Base-by-base conservation (phyloP, 2,888 invertebrate species). In the Aethes cnicana region DNA sequence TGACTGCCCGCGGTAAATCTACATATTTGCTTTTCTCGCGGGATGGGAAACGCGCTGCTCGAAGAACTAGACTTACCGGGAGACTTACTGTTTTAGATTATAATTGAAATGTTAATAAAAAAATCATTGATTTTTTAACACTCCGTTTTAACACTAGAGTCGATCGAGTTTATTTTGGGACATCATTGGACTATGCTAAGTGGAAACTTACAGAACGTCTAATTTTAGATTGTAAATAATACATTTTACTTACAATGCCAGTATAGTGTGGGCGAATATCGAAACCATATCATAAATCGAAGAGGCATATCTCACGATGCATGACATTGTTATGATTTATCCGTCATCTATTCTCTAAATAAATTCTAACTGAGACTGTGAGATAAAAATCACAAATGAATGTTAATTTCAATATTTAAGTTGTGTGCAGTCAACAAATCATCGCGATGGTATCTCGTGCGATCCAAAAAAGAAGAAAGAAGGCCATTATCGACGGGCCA, bases 391-490 rank as follows among this genome's bases (percentile, higher is more conserved):
- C 82, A 74, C 77, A 81, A 84, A 84, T 82, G 77, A 84, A 82
- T 81, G 80, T 83, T 85, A 84, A 85, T 86, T 85, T 84, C 85
- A 87, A 85, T 85, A 84, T 84, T 84, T 84, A 82, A 83, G 79
- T 78, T 77, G 81, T 74, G 72, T 81, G 77, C 74, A 77, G 79
- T 84, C 85, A 81, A 88, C 87, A 87, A 87, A 88, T 87, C 85
- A 88, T 83, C 77, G 77, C 77, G 86, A 84, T 85, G 62, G 69
- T 84, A 85, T 85, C 84, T 82, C 78, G 74, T 74, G 78, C 77
- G 79, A 81, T 78, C 76, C 75, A 73, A 75, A 84, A 50, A 84
- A 83, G 77, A 84, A 75, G 78, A n/a, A n/a, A n/a, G n/a, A n/a
- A 77, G 75, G 73, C 75, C 64, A 84, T 85, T 87, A 87, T 74